These are phyloP conservation scores for Holothuria scabra DNA, from an alignment of 53 echinoderm and acorn worm genomes.

Conservation along the genomic window DNA sequence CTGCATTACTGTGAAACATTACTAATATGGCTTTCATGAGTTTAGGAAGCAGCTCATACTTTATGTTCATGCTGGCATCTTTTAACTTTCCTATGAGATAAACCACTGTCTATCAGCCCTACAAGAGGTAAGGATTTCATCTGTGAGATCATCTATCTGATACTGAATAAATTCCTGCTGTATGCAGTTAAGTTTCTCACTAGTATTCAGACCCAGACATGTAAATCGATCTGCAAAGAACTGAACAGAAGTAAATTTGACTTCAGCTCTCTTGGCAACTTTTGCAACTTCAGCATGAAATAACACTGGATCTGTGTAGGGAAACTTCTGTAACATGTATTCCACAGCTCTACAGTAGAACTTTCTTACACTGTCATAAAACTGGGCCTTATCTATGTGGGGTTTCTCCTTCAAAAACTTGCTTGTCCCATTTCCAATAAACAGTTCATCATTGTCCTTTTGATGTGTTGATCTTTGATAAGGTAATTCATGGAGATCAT, in stretches of 20 bases:
- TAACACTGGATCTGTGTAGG: slow-evolving; percentile 50
- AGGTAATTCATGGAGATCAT: no score
- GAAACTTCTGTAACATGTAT: slow-evolving; percentile 54
- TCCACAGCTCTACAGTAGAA: slow-evolving; percentile 50
- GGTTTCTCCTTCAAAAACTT: slow-evolving; percentile 36
- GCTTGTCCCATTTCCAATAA: no score
- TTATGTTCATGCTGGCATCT: slow-evolving; percentile 43
- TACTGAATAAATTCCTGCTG: slow-evolving; percentile 56
- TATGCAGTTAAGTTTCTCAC: slow-evolving; percentile 48
- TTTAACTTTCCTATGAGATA: slow-evolving; percentile 56
- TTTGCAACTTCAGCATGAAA: slow-evolving; percentile 55
- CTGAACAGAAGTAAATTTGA: slow-evolving; percentile 27
- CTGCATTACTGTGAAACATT: slow-evolving; percentile 60
- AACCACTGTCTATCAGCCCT: slow-evolving; percentile 35
- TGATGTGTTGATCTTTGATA: no score
- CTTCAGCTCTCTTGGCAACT: slow-evolving; percentile 19
- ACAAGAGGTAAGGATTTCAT: slow-evolving; percentile 39
- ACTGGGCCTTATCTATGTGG: slow-evolving; percentile 1
- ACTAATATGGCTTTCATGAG: slow-evolving; percentile 58
- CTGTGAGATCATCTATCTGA: slow-evolving; percentile 55
- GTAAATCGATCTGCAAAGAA: slow-evolving; percentile 56
- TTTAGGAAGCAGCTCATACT: slow-evolving; percentile 47
- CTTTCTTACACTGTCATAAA: slow-evolving; percentile 35
- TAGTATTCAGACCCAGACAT: slow-evolving; percentile 48
- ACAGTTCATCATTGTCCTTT: no score